Percentiles rank a stretch among this genome's conserved stretches.
These are phyloP conservation scores for Zoanthus solanderi DNA, from an alignment of 92 coral and sea anemone genomes.

Conservation along the genomic window DNA sequence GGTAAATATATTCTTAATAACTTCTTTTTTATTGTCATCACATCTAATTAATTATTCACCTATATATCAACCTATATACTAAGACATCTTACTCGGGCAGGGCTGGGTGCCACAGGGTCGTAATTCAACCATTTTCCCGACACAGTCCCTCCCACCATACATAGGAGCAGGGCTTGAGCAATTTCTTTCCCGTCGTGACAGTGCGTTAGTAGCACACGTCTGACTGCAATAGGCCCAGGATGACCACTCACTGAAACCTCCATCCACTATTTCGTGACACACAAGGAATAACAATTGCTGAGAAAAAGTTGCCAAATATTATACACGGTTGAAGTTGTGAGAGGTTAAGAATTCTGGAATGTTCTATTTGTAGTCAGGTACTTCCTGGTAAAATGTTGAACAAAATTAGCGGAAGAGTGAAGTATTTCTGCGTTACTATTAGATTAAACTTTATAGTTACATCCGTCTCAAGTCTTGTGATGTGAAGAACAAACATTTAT, in stretches of 20 bases:
- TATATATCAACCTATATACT: not conserved
- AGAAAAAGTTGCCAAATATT: not conserved
- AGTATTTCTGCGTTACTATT: too few relatives aligned
- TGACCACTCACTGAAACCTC: constrained; percentile 31
- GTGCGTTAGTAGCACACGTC: constrained; percentile 18
- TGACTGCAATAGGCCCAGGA: constrained; percentile 30
- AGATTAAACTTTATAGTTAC: too few relatives aligned
- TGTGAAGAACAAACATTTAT: too few relatives aligned
- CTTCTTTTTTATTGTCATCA: too few relatives aligned
- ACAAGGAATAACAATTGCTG: not conserved
- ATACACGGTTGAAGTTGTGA: not conserved
- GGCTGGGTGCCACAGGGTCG: constrained; percentile 23
- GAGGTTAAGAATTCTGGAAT: not conserved
- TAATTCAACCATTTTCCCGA: not conserved
- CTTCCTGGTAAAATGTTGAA: too few relatives aligned
- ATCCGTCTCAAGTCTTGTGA: too few relatives aligned
- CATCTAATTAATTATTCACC: too few relatives aligned
- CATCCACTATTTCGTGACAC: constrained; percentile 18
- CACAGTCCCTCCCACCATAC: constrained; percentile 42
- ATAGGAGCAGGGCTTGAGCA: constrained; percentile 24
- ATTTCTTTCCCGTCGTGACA: constrained; percentile 42
- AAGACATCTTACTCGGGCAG: constrained; percentile 19
- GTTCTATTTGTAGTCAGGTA: too few relatives aligned
- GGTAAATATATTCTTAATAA: too few relatives aligned
- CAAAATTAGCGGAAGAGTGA: too few relatives aligned